Evolutionary conservation across 2,888 invertebrate species (phyloP), one percentile per base, ranked within the genome.

Genomic region (Myathropa florea): DNA sequence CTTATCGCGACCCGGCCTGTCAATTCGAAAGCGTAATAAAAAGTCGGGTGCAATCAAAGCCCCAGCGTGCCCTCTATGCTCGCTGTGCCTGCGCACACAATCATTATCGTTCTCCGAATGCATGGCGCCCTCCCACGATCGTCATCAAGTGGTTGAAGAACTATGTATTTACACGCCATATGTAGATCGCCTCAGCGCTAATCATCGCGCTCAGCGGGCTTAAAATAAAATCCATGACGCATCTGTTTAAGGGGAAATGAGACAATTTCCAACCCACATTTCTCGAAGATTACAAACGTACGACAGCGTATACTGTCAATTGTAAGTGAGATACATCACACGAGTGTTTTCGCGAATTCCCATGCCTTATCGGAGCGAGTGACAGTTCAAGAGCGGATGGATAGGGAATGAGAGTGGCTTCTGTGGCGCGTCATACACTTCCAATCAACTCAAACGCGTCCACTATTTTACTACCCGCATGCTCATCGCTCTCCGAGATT

Each of bases 151-250:
- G 77, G 82, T 85, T 78, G 68, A 64, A 55, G 59, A 39, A 12
- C 24, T 24, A 36, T 26, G 21, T 30, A 60, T 39, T 39, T 39
- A 39, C 39, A 39, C 6, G 4, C 7, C 7, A 18, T 4, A 18
- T 18, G 18, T 33, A 46, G n/a, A 63, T 18, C 46, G 21, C 70
- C 77, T 30, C 73, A 24, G 68, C 64, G 72, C 60, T 70, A 70
- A 68, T 73, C 46, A 64, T 77, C 60, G 63, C 71, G 57, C 64
- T 85, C 76, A 82, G 63, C 53, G 46, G 3, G 59, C 64, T 24
- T 64, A 82, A 85, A 85, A 85, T 85, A 85, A 82, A 73, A 73
- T 73, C 68, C 53, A 73, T 82, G 85, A 85, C 85, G 82, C 77
- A 85, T 82, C 39, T 73, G 59, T 30, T 65, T 46, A 67, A 85